Evolutionary conservation across 2,888 invertebrate genomes (phyloP), one percentile per base, ranked within the genome.

Genomic region (Resseliella maxima): DNA sequence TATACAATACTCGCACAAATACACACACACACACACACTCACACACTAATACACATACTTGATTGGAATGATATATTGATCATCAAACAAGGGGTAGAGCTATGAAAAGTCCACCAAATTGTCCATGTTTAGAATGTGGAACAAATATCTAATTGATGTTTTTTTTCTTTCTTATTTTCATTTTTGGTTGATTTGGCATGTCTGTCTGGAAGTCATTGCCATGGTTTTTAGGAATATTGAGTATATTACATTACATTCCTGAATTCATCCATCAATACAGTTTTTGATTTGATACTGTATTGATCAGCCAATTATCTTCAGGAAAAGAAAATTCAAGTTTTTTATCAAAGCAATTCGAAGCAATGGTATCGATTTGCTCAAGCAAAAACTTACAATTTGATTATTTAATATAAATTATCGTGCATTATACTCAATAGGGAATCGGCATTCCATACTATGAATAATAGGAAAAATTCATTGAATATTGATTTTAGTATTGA

Each of bases 191-290:
- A 50, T 50, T 50, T 41, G 41, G 12, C 12, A 18, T 50, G 8
- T 18, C 50, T 50, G 10, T 41, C 50, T 50, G 2, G 50, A 50
- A 50, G 18, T 15, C 12, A 18, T 50, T 12, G 50, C 50, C 12
- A 21, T 50, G n/a, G n/a, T n/a, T n/a, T n/a, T n/a, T n/a, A n/a
- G n/a, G n/a, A n/a, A n/a, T n/a, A n/a, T n/a, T n/a, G n/a, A n/a
- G n/a, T n/a, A n/a, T n/a, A n/a, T n/a, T n/a, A n/a, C n/a, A n/a
- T n/a, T n/a, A n/a, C n/a, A n/a, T n/a, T 18, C 81, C 81, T 81
- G 81, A 81, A 21, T 36, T 81, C 81, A 81, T 81, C 81, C 81
- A 81, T 81, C 81, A 81, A n/a, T 18, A 15, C n/a, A 81, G 59
- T 27, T 27, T 59, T 41, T 12, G 12, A 2, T 41, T 41, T 50